Conservation (phyloP, 2,797 vertebrate species). For the Trichosurus vulpecula region DNA sequence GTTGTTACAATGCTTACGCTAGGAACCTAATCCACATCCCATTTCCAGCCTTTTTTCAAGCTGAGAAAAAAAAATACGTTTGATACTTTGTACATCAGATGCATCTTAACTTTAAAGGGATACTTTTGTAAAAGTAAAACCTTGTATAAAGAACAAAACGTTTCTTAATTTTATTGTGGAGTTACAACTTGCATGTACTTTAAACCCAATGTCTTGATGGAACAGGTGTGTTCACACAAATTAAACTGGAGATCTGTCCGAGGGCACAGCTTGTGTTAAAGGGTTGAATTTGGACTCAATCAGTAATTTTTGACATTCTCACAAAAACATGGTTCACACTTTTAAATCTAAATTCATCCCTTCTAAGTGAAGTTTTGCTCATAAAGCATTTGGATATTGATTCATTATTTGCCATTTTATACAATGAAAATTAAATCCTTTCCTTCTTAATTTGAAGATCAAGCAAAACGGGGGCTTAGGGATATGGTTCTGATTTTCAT, state of each 20-base stretch:
- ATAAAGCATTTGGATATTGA: slow-evolving; percentile 86
- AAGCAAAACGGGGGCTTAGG: slow-evolving; percentile 77
- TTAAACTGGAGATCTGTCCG: slow-evolving; percentile 77
- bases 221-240: slow-evolving; percentile 80
- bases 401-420: slow-evolving; percentile 86
- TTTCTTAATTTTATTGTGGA: slow-evolving; percentile 90
- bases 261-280: slow-evolving; percentile 83
- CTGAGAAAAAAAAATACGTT: slow-evolving; percentile 87
- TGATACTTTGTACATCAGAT: slow-evolving; percentile 92
- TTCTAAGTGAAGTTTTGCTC: slow-evolving; percentile 83
- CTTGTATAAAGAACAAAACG: slow-evolving; percentile 91
- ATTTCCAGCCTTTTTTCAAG: slow-evolving; percentile 91
- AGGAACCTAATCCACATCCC: slow-evolving; percentile 87
- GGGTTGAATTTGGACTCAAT: slow-evolving; percentile 83
- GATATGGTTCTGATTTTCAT: slow-evolving; percentile 73
- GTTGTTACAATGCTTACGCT: slow-evolving; percentile 84
- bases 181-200: slow-evolving; percentile 88
- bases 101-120: slow-evolving; percentile 91
- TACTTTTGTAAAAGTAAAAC: slow-evolving; percentile 93
- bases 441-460: slow-evolving; percentile 81
- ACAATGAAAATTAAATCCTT: slow-evolving; percentile 80
- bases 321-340: slow-evolving; percentile 83
- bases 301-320: slow-evolving; percentile 82
- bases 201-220: slow-evolving; percentile 84
- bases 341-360: slow-evolving; percentile 83